Evolutionary conservation across 2,888 invertebrate genomes (phyloP).

Genomic region (Exocentrus adspersus): DNA sequence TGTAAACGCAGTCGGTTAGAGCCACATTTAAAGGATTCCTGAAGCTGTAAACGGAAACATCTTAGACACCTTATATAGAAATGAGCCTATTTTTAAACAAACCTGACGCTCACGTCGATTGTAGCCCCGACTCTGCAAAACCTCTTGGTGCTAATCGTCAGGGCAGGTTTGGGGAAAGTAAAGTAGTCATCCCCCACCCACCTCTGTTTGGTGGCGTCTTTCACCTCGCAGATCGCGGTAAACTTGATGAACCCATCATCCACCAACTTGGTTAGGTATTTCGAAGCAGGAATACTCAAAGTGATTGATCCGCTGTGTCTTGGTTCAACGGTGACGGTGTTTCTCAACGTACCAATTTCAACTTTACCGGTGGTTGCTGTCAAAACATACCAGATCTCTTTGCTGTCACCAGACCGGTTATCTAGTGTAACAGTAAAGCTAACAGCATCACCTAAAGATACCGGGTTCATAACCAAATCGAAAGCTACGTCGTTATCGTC

Average conservation of each 20-base stretch:
- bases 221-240: constrained; percentile 67
- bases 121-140: neutral
- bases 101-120: neutral
- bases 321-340: neutral
- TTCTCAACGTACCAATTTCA: neutral
- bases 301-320: neutral
- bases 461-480: neutral
- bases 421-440: neutral
- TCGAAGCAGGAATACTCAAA: constrained; percentile 64
- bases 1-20: constrained; percentile 74
- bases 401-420: neutral
- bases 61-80: neutral
- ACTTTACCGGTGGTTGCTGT: neutral
- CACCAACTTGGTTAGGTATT: constrained; percentile 76
- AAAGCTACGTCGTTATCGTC: neutral
- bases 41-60: constrained; percentile 63
- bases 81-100: neutral
- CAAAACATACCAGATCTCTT: neutral
- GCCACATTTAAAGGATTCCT: constrained; percentile 73
- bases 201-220: constrained; percentile 71
- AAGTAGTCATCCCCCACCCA: constrained; percentile 82
- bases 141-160: constrained; percentile 53
- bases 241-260: constrained; percentile 78
- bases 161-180: constrained; percentile 73
- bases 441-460: neutral